Percentiles rank a stretch among this genome's conserved stretches.
These are phyloP conservation scores for Heterotis niloticus DNA, from an alignment of 2,113 vertebrate species.

Conservation along the genomic window DNA sequence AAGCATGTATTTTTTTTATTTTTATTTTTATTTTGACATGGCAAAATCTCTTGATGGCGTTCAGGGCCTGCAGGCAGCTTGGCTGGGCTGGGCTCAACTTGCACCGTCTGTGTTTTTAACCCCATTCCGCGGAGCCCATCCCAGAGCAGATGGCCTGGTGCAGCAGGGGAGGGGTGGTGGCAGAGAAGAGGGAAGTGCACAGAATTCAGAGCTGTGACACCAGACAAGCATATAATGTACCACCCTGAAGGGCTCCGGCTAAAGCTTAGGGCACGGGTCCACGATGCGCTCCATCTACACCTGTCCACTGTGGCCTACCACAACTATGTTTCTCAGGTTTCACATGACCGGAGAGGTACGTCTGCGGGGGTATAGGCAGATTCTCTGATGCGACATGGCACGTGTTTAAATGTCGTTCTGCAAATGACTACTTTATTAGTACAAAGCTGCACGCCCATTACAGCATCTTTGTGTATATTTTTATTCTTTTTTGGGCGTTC, in stretches of 20 bases:
- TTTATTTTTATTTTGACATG: background rate
- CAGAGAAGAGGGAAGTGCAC: background rate
- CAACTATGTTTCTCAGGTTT: no score
- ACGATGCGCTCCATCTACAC: no score
- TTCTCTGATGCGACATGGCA: no score
- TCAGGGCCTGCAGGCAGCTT: background rate
- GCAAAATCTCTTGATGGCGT: background rate
- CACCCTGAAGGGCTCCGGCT: background rate
- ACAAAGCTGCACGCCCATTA: no score
- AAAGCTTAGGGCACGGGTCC: no score
- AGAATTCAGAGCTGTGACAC: background rate
- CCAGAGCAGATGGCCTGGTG: constrained; percentile 26
- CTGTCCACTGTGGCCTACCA: no score
- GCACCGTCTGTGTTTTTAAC: background rate
- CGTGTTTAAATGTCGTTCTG: no score
- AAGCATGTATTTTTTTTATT: no score
- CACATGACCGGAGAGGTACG: no score
- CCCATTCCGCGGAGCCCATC: background rate
- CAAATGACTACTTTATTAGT: no score
- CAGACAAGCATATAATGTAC: background rate
- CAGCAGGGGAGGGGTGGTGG: background rate
- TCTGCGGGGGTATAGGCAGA: no score
- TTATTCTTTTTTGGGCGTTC: background rate
- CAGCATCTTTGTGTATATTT: no score
- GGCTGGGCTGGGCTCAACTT: background rate